A percentile compares a stretch with the other conserved stretches of the same genome.
phyloP scores from a whole-genome alignment of 2,888 invertebrate genomes.

The Augochlorella aurata region DNA sequence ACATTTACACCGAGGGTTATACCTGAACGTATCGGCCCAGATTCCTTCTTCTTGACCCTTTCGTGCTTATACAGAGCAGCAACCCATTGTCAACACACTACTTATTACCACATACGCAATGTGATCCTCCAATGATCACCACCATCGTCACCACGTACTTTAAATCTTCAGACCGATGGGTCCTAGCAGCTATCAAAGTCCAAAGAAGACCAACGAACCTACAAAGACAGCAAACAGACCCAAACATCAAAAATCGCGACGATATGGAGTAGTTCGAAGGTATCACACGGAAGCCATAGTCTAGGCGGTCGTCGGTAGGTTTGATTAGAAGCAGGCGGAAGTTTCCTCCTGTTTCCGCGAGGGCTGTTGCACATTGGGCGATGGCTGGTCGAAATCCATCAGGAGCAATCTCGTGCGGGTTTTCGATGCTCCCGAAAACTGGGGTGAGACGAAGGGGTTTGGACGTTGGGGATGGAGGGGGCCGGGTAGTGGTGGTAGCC shows the following conservation, averaged over 20 bases:
- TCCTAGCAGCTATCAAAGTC: too few relatives aligned
- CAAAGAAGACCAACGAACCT: neutral
- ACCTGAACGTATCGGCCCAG: too few relatives aligned
- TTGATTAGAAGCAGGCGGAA: constrained; percentile 59
- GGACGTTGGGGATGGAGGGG: too few relatives aligned
- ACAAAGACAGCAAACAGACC: constrained; percentile 1
- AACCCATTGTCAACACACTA: too few relatives aligned
- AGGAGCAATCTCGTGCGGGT: constrained; percentile 26
- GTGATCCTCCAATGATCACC: too few relatives aligned
- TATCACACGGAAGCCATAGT: constrained; percentile 6
- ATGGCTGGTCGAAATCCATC: constrained; percentile 45
- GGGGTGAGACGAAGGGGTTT: neutral
- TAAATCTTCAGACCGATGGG: too few relatives aligned
- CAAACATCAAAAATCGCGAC: constrained; percentile 68
- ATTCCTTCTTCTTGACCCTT: too few relatives aligned
- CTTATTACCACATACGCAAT: too few relatives aligned
- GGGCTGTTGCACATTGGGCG: constrained; percentile 19
- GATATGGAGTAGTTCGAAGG: constrained; percentile 39
- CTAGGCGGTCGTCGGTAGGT: constrained; percentile 17
- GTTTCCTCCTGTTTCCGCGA: constrained; percentile 54
- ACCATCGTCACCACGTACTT: too few relatives aligned
- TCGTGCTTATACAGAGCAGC: too few relatives aligned
- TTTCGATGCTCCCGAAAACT: constrained; percentile 21
- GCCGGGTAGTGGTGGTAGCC: neutral
- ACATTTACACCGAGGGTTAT: too few relatives aligned